Conservation (phyloP, 2,888 invertebrate genomes). For the Stenolophus ochropezus region DNA sequence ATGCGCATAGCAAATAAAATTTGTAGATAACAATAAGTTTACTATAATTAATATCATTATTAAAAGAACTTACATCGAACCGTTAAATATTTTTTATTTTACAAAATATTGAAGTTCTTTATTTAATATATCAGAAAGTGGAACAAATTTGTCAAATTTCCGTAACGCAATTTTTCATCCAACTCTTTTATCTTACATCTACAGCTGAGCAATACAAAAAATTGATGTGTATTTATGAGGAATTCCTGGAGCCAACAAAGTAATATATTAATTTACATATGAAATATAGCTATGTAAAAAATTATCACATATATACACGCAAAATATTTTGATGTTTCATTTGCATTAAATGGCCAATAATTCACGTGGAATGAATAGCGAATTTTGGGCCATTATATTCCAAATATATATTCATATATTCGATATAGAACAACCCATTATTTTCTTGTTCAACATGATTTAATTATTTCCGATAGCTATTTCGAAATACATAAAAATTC, state of each 20-base stretch:
- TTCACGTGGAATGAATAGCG: neutral
- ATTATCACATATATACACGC: neutral
- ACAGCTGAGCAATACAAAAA: neutral
- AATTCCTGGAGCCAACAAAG: neutral
- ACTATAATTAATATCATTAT: too few relatives aligned
- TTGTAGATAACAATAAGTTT: too few relatives aligned
- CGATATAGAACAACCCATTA: neutral
- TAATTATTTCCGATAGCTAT: neutral
- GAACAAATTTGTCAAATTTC: neutral
- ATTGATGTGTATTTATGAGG: neutral
- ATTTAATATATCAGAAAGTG: neutral
- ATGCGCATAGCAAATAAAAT: too few relatives aligned
- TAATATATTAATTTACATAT: conserved; percentile 20
- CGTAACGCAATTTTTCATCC: neutral
- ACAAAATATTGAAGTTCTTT: too few relatives aligned
- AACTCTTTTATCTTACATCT: neutral
- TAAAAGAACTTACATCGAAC: too few relatives aligned
- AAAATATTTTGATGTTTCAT: conserved; percentile 8
- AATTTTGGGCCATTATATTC: neutral
- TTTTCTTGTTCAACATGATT: neutral
- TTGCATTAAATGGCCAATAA: conserved; percentile 6
- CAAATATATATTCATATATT: neutral
- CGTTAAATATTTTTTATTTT: too few relatives aligned
- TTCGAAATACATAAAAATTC: neutral
- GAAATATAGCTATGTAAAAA: conserved; percentile 1